Evolutionary conservation across 1,140 invertebrate genomes (phyloP), one percentile per base, ranked within the genome.

Genomic region (Drosophila ficusphila): DNA sequence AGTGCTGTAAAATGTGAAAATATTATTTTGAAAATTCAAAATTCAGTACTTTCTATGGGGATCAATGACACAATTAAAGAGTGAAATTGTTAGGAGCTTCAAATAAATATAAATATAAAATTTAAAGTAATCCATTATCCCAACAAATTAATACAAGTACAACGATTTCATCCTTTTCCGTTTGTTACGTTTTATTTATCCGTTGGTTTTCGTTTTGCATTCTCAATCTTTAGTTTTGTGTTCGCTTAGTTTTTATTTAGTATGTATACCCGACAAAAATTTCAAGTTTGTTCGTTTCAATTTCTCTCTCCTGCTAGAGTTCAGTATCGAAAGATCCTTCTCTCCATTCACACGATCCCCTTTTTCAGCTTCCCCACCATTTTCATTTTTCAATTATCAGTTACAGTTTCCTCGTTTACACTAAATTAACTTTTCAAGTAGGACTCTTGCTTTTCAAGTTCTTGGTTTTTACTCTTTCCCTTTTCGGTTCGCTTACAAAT

Each of bases 371-470:
- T 72, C 19, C 7, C 8, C 36, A 31, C 54, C 38, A 25, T 21
- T 69, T 68, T 47, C 46, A 58, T 29, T 75, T 74, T 73, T 68
- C 41, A 39, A 58, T 29, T 75, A 67, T 73, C 61, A 61, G 56
- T 79, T 83, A 49, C 56, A 60, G 18, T 67, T 51, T 65, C 34
- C 12, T 47, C 33, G 12, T 74, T 76, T 85, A 76, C 21, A 76
- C 68, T 81, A 85, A 85, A 83, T 69, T 85, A 86, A 69, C 82
- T 88, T 86, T 86, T 88, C 78, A 82, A 88, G 76, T 86, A 88
- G 82, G 82, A 88, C 64, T 78, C 70, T 72, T 53, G 23, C 56
- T 69, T 53, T 79, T 73, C 29, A 42, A 57, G 60, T 36, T 46
- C 57, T 61, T 46, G 56, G 18, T 42, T 42, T 72, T 64, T 42